These are phyloP conservation scores for Spisula subtruncata DNA, from an alignment of 2,888 invertebrate genomes.

Conservation along the genomic window DNA sequence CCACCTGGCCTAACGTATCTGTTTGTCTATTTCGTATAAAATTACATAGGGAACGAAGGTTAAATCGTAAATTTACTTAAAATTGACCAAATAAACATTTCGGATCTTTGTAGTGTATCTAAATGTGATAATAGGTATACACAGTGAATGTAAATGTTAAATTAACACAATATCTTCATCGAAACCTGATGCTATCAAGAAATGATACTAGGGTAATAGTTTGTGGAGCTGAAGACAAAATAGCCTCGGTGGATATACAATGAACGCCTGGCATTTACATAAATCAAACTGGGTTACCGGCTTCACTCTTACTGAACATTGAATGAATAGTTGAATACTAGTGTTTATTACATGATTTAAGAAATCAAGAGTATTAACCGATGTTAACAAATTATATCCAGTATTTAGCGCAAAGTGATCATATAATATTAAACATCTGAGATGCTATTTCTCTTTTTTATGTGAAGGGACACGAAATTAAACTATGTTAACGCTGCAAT, in stretches of 20 bases:
- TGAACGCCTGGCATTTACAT: not conserved
- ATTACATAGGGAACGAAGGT: not conserved
- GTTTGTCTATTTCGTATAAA: conserved; percentile 2
- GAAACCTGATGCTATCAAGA: conserved; percentile 29
- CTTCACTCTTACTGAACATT: not conserved
- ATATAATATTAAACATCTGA: not conserved
- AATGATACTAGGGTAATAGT: conserved; percentile 23
- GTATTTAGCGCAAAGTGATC: not conserved
- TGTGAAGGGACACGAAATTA: not conserved
- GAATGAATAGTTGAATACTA: not conserved
- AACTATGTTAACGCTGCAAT: not conserved
- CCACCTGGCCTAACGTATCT: conserved; percentile 5
- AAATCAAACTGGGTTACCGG: not conserved
- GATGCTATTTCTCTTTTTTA: not conserved
- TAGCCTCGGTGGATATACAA: not conserved
- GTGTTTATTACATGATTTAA: not conserved
- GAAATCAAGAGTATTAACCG: not conserved
- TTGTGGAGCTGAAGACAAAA: not conserved
- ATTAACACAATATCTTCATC: conserved; percentile 33
- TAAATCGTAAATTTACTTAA: conserved; percentile 43
- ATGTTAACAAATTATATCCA: conserved; percentile 16
- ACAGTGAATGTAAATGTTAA: conserved; percentile 37
- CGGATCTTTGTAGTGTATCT: conserved; percentile 14
- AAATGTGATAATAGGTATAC: conserved; percentile 27
- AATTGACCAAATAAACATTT: conserved; percentile 31